phyloP scores from a whole-genome alignment of 2,113 vertebrate genomes.

The Percina caprodes region DNA sequence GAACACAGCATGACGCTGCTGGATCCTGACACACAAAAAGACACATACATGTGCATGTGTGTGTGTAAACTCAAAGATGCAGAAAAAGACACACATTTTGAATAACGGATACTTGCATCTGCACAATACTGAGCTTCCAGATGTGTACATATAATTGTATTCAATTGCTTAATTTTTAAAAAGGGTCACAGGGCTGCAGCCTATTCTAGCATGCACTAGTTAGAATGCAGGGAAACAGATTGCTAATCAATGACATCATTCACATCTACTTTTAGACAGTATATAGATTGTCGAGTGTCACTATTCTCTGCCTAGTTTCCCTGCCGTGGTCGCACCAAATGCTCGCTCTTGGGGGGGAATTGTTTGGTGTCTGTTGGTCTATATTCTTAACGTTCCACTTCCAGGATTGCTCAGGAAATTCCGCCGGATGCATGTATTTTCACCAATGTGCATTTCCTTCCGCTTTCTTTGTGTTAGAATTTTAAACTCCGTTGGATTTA shows the following conservation, averaged over 20 bases:
- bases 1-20: conserved; percentile 88
- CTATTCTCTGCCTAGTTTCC: not conserved
- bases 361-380: too few relatives aligned
- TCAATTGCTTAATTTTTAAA: not conserved
- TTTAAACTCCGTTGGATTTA: too few relatives aligned
- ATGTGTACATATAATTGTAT: not conserved
- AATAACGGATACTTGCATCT: too few relatives aligned
- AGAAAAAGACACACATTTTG: not conserved
- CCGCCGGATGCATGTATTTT: too few relatives aligned
- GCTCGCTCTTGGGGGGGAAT: too few relatives aligned
- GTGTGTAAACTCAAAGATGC: not conserved
- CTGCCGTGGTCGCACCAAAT: too few relatives aligned
- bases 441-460: too few relatives aligned
- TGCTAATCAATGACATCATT: not conserved
- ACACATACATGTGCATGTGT: not conserved
- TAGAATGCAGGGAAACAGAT: not conserved
- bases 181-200: not conserved
- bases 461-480: too few relatives aligned
- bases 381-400: too few relatives aligned
- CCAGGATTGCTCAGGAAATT: too few relatives aligned
- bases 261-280: not conserved
- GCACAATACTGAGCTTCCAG: not conserved
- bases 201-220: not conserved
- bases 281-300: not conserved
- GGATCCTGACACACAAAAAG: conserved; percentile 82